Conservation (phyloP, 2,888 invertebrate genomes). For the Lysandra bellargus region DNA sequence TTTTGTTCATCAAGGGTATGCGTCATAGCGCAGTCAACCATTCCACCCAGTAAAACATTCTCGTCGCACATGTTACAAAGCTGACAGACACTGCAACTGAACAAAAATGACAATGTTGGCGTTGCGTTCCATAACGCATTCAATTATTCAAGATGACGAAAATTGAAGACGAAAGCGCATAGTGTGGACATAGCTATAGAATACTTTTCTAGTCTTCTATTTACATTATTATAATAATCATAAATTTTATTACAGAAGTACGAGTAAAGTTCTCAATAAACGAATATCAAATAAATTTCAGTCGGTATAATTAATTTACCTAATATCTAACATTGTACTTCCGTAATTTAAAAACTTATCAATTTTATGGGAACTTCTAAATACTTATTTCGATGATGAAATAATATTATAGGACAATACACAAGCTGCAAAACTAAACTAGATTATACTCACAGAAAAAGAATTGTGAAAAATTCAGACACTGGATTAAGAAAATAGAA, state of each 20-base stretch:
- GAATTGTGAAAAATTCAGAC: background rate
- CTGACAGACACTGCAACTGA: too few relatives aligned
- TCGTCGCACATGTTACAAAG: too few relatives aligned
- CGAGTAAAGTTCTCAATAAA: background rate
- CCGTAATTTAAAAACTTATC: background rate
- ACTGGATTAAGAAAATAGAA: background rate
- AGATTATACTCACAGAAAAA: background rate
- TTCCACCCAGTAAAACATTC: too few relatives aligned
- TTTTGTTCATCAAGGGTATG: too few relatives aligned
- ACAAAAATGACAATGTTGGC: too few relatives aligned
- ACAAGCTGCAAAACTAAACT: background rate
- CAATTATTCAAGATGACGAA: too few relatives aligned
- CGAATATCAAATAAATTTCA: constrained; percentile 12
- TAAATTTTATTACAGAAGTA: background rate
- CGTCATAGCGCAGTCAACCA: too few relatives aligned
- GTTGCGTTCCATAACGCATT: too few relatives aligned
- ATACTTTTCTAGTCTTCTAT: constrained; percentile 4
- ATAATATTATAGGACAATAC: background rate
- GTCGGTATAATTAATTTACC: background rate
- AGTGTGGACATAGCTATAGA: background rate
- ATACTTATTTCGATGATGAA: background rate
- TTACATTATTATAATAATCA: background rate
- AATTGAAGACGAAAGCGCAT: too few relatives aligned
- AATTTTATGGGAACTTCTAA: background rate
- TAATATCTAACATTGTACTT: constrained; percentile 26